These are phyloP conservation scores for Parnassius apollo DNA, from an alignment of 2,888 invertebrate species.

Conservation along the genomic window DNA sequence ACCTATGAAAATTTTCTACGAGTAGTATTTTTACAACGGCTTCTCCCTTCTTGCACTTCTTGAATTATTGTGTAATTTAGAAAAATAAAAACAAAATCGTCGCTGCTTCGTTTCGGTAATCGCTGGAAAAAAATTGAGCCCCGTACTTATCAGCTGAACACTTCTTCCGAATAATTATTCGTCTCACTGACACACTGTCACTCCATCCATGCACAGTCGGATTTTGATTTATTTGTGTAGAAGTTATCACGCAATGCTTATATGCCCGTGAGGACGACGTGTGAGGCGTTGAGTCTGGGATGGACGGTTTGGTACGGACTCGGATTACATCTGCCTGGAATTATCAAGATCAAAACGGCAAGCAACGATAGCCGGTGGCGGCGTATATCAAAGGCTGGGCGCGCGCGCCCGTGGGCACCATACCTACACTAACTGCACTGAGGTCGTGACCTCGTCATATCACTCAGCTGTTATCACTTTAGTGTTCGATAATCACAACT, in stretches of 20 bases:
- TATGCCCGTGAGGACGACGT: slow-evolving; percentile 44
- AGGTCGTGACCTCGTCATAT: too few species aligned
- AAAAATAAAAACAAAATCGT: slow-evolving; percentile 33
- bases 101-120: slow-evolving; percentile 49
- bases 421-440: too few species aligned
- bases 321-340: too few species aligned
- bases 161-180: slow-evolving; percentile 36
- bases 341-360: too few species aligned
- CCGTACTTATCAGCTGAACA: slow-evolving; percentile 53
- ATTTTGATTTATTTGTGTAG: slow-evolving; percentile 42
- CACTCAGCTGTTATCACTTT: too few species aligned
- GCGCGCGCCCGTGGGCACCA: too few species aligned
- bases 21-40: too few species aligned
- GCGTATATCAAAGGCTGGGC: too few species aligned
- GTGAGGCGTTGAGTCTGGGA: slow-evolving; percentile 57
- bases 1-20: slow-evolving; percentile 49
- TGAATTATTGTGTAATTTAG: slow-evolving; percentile 52
- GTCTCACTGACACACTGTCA: slow-evolving; percentile 73
- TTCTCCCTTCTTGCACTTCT: slow-evolving; percentile 10
- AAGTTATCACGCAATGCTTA: slow-evolving; percentile 58
- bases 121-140: slow-evolving; percentile 48
- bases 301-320: slow-evolving; percentile 67
- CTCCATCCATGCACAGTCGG: slow-evolving; percentile 61
- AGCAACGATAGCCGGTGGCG: too few species aligned
- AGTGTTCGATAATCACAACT: too few species aligned